Evolutionary conservation across 2,797 vertebrate genomes (phyloP), one percentile per base, ranked within the genome.

Genomic region (Danio tinwini): DNA sequence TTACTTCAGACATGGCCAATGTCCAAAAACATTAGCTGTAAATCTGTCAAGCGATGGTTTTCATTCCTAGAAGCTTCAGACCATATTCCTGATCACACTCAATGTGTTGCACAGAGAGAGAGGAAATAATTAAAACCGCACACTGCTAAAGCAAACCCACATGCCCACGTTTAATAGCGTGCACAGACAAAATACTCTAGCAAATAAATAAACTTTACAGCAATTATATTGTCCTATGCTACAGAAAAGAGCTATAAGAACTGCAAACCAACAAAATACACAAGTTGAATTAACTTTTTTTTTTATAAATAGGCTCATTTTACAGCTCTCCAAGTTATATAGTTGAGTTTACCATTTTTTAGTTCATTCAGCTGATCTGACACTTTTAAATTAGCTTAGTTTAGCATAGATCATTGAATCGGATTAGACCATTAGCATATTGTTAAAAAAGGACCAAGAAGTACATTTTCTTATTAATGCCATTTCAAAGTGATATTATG

Each of bases 1-100:
- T 79, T 45, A 74, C 47, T 74, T 68, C 19, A 82, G 76, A 45
- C 16, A 7, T 65, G 74, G 69, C 58, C 4, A 37, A 9, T 17
- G 10, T 65, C 63, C 61, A 76, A 69, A 62, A 67, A 49, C 29
- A 49, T 52, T 40, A 17, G 14, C 50, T 70, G 52, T 74, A 70
- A 82, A 65, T 74, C 74, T 40, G 19, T 58, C 16, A 40, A 17
- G 45, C 6, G 19, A 53, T 21, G 37, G 8, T 64, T 63, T 74
- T 29, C 4, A 9, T 13, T 74, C 47, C 74, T 39, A 40, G 68
- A 65, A 61, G 73, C 47, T 9, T 62, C 10, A 42, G 13, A 73
- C 14, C 10, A 70, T 16, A 17, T 13, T 19, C 7, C 17, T 75
- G 52, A 71, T 52, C 50, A 44, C 58, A 14, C 11, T 61, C 52